Base-by-base conservation (phyloP, 1,140 invertebrate species). In the Drosophila carrolli region DNA sequence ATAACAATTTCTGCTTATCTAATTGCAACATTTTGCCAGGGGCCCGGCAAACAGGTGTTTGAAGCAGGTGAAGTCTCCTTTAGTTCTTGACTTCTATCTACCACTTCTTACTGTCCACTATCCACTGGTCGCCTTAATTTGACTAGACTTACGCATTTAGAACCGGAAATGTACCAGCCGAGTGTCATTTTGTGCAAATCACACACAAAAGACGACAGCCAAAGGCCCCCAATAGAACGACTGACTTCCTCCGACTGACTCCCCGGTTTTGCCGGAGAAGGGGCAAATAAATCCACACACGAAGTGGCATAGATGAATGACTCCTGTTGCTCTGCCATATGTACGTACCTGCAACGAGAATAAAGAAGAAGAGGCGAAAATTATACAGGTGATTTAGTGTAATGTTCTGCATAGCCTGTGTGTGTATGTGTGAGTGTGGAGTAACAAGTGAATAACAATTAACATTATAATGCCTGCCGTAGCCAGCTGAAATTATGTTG, bases 1-100 rank as follows among this genome's bases (percentile, higher is more conserved):
- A 88, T 89, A 89, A 88, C 84, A 89, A 88, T 88, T 88, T 88
- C 73, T 89, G 84, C 84, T 88, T 88, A 89, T 88, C 84, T 88
- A 88, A 88, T 88, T 88, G 84, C 84, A 84, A 84, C 84, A 88
- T 83, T 88, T 89, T 80, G 73, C 75, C 77, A 66, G 71, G 61
- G 66, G 57, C 75, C 74, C 65, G 63, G 76, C 80, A 81, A 89
- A 75, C 84, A 89, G 84, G 84, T 88, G 83, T 88, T 82, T 88
- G 44, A 71, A 67, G 67, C 79, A 79, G 78, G 67, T 88, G 56
- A 73, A 65, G 55, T 57, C 67, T 63, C 66, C 66, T 65, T 79
- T 62, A 58, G 43, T 51, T 47, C 44, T 41, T 67, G 79, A 75
- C 78, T 88, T 75, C 78, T 71, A 81, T 85, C 77, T 67, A 63